Conservation (phyloP, 1,140 invertebrate genomes). For the Bombus superbus region DNA sequence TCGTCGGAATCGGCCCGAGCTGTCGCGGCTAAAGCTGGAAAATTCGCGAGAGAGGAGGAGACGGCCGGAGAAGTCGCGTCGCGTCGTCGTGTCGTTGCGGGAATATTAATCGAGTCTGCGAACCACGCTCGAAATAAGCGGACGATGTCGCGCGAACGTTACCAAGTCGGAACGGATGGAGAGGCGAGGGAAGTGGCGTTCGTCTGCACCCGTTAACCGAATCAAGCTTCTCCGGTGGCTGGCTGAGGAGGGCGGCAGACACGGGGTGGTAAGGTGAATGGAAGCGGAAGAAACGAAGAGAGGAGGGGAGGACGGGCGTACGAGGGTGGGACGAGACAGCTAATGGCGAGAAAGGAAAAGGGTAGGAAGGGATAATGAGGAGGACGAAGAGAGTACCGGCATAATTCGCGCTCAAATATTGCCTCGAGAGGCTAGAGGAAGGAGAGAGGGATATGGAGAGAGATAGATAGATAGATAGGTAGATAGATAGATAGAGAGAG, state of each 20-base stretch:
- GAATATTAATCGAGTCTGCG: conserved; percentile 34
- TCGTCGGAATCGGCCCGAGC: background rate
- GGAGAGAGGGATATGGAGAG: background rate
- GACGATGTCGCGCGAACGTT: conserved; percentile 46
- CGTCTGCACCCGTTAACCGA: conserved; percentile 49
- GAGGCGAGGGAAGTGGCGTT: background rate
- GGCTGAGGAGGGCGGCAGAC: conserved; percentile 33
- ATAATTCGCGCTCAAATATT: conserved; percentile 71
- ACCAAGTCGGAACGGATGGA: conserved; percentile 31
- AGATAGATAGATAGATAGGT: conserved; percentile 13
- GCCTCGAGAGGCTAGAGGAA: conserved; percentile 48
- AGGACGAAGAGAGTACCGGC: conserved; percentile 66
- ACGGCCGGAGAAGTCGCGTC: background rate
- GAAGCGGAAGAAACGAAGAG: background rate
- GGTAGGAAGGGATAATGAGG: conserved; percentile 63
- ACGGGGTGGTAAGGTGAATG: conserved; percentile 14
- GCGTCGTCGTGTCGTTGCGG: background rate
- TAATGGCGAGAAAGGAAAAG: conserved; percentile 51
- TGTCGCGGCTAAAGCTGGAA: background rate
- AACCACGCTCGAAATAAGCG: conserved; percentile 36
- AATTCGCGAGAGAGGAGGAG: background rate
- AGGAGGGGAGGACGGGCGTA: conserved; percentile 19
- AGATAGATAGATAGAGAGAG: background rate
- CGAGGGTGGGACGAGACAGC: conserved; percentile 1
- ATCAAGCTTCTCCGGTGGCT: conserved; percentile 56